Conservation (phyloP, 2,797 vertebrate genomes). For the Halcyon smyrnensis region DNA sequence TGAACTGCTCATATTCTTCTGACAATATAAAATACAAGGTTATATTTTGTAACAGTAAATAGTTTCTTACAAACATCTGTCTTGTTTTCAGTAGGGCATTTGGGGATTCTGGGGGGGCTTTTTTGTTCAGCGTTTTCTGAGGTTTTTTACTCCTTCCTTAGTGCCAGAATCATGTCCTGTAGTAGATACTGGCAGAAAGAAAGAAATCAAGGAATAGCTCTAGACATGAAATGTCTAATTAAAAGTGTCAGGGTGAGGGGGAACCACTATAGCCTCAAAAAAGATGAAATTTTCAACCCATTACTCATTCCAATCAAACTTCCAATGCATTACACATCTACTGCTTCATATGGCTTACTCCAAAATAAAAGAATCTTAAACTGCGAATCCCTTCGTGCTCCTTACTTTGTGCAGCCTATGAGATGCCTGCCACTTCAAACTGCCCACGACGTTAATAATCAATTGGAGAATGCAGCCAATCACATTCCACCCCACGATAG, state of each 20-base stretch:
- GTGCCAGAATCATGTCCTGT: neutral
- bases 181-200: neutral
- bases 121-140: neutral
- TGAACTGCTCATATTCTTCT: neutral
- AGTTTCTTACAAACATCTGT: neutral
- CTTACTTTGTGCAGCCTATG: conserved; percentile 41
- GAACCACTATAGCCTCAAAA: neutral
- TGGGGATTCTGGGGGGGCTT: neutral
- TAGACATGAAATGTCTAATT: neutral
- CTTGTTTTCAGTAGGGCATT: neutral
- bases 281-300: neutral
- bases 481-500: conserved; percentile 27
- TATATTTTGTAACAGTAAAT: neutral
- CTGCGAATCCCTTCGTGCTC: conserved; percentile 18
- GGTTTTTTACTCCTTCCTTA: neutral
- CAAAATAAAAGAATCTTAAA: conserved; percentile 29
- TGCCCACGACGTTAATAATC: conserved; percentile 64
- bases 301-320: conserved; percentile 11
- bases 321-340: neutral
- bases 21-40: neutral
- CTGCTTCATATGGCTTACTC: neutral
- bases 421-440: conserved; percentile 42
- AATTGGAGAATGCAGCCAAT: conserved; percentile 65
- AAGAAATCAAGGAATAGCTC: neutral
- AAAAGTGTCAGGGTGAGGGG: neutral